Percentiles rank a stretch among this genome's conserved stretches.
Evolutionary conservation across 2,797 vertebrate species (phyloP).

Genomic region (Hoplostethus atlanticus): DNA sequence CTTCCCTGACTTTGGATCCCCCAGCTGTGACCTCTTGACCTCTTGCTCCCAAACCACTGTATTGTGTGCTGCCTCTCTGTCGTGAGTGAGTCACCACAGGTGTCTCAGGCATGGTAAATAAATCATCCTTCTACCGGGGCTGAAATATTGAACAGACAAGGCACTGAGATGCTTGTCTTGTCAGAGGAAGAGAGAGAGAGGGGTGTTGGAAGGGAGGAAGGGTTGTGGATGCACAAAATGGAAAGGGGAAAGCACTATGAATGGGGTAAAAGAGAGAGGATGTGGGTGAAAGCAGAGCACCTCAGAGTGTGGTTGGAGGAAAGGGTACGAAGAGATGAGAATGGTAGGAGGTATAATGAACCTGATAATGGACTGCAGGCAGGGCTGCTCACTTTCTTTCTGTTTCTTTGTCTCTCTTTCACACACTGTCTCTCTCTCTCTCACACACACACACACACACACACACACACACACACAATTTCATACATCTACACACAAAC

Average conservation of each 20-base stretch:
- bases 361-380: constrained; percentile 64
- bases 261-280: constrained; percentile 46
- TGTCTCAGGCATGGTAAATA: constrained; percentile 71
- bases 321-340: constrained; percentile 59
- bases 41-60: constrained; percentile 41
- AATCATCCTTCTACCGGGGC: constrained; percentile 69
- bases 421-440: not conserved
- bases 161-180: constrained; percentile 70
- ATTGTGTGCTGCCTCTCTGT: constrained; percentile 48
- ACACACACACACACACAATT: constrained; percentile 10
- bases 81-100: constrained; percentile 61
- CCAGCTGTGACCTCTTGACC: constrained; percentile 58
- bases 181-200: constrained; percentile 15
- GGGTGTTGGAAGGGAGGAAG: constrained; percentile 41
- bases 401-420: constrained; percentile 24
- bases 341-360: constrained; percentile 64
- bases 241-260: constrained; percentile 53
- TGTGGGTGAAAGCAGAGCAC: constrained; percentile 61
- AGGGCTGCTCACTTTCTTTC: constrained; percentile 20
- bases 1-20: constrained; percentile 39
- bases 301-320: constrained; percentile 58
- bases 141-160: constrained; percentile 78
- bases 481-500: constrained; percentile 26
- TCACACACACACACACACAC: constrained; percentile 1
- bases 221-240: constrained; percentile 58